Percentiles rank a stretch among this genome's conserved stretches.
These are phyloP conservation scores for Mercenaria mercenaria DNA, from an alignment of 1,140 invertebrate species.

Conservation along the genomic window DNA sequence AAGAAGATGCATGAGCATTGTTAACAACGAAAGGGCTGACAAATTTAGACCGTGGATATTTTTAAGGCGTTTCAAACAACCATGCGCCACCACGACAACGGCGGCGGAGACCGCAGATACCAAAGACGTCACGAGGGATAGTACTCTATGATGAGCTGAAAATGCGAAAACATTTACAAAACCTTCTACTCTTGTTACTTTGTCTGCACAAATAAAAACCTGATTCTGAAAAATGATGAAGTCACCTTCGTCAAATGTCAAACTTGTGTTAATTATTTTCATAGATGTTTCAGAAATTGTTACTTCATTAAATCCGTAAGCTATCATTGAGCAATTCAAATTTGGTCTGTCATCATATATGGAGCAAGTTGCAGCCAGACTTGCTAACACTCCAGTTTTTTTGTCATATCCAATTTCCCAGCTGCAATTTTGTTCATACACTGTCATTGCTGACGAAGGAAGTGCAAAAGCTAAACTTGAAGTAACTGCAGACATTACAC, in stretches of 20 bases:
- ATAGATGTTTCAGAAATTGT: background rate
- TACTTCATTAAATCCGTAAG: background rate
- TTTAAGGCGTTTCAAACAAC: background rate
- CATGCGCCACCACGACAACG: slow-evolving; percentile 1
- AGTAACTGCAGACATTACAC: background rate
- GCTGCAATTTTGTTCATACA: background rate
- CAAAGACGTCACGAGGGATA: slow-evolving; percentile 29
- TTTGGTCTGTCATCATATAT: background rate
- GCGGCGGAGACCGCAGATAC: background rate
- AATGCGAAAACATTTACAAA: slow-evolving; percentile 4
- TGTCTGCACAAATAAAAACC: slow-evolving; percentile 18
- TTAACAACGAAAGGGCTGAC: slow-evolving; percentile 5
- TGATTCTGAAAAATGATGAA: background rate
- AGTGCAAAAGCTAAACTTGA: background rate
- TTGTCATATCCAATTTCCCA: background rate
- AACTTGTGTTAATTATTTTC: background rate
- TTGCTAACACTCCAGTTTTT: background rate
- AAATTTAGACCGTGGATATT: slow-evolving; percentile 48
- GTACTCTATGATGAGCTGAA: background rate
- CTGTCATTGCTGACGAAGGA: background rate
- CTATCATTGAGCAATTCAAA: slow-evolving; percentile 19
- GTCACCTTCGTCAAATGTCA: background rate
- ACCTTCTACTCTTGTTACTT: background rate
- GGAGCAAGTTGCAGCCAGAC: background rate
- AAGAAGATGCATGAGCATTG: slow-evolving; percentile 12